phyloP scores from a whole-genome alignment of 2,888 invertebrate genomes.

The Matsumyia berberina region DNA sequence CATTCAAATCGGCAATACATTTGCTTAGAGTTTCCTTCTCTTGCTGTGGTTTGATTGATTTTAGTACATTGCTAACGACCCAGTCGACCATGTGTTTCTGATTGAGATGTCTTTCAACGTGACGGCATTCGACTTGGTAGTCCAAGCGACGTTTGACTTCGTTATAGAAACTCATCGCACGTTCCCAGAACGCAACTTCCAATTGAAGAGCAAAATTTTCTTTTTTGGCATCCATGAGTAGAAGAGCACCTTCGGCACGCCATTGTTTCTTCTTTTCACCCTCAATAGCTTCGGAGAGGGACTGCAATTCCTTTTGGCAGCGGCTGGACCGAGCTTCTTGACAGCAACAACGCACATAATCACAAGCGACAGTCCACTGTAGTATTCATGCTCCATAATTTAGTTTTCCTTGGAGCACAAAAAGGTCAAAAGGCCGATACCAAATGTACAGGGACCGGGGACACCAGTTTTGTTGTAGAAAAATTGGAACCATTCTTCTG shows the following conservation, averaged over 20 bases:
- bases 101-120: slow-evolving; percentile 92
- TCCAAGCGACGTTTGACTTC: slow-evolving; percentile 94
- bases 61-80: slow-evolving; percentile 93
- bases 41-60: slow-evolving; percentile 96
- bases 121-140: slow-evolving; percentile 95
- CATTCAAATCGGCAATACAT: slow-evolving; percentile 94
- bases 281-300: slow-evolving; percentile 86
- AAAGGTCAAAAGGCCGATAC: slow-evolving; percentile 91
- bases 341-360: slow-evolving; percentile 87
- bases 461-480: slow-evolving; percentile 97
- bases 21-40: slow-evolving; percentile 95
- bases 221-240: slow-evolving; percentile 93
- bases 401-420: slow-evolving; percentile 97
- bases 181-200: slow-evolving; percentile 93
- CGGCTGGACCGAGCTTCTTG: slow-evolving; percentile 90
- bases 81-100: slow-evolving; percentile 98
- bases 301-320: slow-evolving; percentile 86
- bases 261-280: slow-evolving; percentile 91
- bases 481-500: slow-evolving; percentile 97
- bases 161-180: slow-evolving; percentile 86
- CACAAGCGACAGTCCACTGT: slow-evolving; percentile 90
- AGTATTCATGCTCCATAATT: slow-evolving; percentile 97
- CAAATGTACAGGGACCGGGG: slow-evolving; percentile 96
- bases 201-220: slow-evolving; percentile 97
- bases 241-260: slow-evolving; percentile 91